Percentiles rank a stretch among this genome's conserved stretches.
Conservation (phyloP, 2,888 invertebrate species). For the Megastigmus dorsalis region DNA sequence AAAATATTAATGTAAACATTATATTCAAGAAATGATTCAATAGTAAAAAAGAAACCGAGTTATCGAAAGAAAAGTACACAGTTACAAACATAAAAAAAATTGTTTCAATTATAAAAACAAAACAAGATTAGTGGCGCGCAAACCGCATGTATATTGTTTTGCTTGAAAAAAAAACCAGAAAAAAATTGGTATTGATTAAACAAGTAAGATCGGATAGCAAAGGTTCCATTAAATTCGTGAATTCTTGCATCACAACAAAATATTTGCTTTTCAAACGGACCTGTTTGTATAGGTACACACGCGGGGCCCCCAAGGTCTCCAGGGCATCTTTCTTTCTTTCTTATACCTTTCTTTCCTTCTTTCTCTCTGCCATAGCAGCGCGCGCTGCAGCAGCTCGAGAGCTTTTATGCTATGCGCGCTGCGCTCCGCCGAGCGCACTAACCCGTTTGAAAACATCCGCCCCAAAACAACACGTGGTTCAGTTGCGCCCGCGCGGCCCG, state of each 20-base stretch:
- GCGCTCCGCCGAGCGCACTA: constrained; percentile 62
- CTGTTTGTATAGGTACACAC: constrained; percentile 71
- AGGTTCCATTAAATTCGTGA: constrained; percentile 57
- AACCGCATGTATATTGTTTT: neutral
- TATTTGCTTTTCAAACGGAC: constrained; percentile 68
- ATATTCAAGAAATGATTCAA: no score
- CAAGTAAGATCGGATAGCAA: neutral
- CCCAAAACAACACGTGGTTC: constrained; percentile 69
- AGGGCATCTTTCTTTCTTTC: constrained; percentile 63
- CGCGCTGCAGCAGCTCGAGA: no score
- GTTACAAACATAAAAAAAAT: no score
- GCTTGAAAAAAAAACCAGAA: no score
- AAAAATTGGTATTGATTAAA: constrained; percentile 37
- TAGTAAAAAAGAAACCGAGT: no score
- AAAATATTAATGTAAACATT: no score
- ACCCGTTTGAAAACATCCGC: constrained; percentile 68
- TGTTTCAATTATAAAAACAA: no score
- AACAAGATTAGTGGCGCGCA: neutral
- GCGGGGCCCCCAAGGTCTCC: constrained; percentile 64
- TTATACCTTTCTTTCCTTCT: constrained; percentile 59
- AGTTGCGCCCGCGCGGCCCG: no score
- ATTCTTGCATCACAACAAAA: constrained; percentile 73
- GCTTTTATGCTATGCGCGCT: constrained; percentile 64
- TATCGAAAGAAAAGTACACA: no score
- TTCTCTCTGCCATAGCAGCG: constrained; percentile 55